Percentiles rank a stretch among this genome's conserved stretches.
phyloP scores from a whole-genome alignment of 2,888 invertebrate genomes.

The Lordiphosa fenestrarum region DNA sequence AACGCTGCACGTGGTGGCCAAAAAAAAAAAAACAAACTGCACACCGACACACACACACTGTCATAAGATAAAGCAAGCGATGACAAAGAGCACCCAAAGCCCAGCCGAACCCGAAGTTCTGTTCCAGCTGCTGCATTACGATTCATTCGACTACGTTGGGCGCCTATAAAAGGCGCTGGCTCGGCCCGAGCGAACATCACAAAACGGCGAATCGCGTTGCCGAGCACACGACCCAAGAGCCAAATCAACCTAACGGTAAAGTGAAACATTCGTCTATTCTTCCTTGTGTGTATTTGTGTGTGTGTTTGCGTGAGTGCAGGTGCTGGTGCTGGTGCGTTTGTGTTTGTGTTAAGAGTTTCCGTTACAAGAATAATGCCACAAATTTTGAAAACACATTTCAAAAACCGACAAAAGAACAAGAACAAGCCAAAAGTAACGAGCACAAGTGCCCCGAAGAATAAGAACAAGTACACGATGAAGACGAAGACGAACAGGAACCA shows the following conservation, averaged over 20 bases:
- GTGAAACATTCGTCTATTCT: constrained; percentile 36
- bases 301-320: constrained; percentile 17
- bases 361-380: constrained; percentile 50
- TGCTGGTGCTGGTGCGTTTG: constrained; percentile 37
- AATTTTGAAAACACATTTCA: constrained; percentile 50
- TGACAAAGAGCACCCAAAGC: constrained; percentile 72
- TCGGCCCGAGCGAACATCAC: constrained; percentile 57
- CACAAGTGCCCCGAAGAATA: constrained; percentile 43
- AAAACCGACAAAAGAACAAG: constrained; percentile 53
- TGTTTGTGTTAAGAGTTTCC: constrained; percentile 64
- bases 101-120: constrained; percentile 39
- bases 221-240: constrained; percentile 56
- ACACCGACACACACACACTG: constrained; percentile 41
- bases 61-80: constrained; percentile 63
- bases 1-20: constrained; percentile 60
- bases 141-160: constrained; percentile 29
- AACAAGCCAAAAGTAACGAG: constrained; percentile 62
- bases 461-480: constrained; percentile 8
- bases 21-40: constrained; percentile 54
- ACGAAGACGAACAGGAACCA: constrained; percentile 30
- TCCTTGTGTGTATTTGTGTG: constrained; percentile 16
- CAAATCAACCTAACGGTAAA: constrained; percentile 56
- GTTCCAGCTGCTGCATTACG: constrained; percentile 35
- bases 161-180: constrained; percentile 58
- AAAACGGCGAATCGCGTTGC: constrained; percentile 68